Evolutionary conservation across 2,113 vertebrate genomes (phyloP).

Genomic region (Barnardius zonarius): DNA sequence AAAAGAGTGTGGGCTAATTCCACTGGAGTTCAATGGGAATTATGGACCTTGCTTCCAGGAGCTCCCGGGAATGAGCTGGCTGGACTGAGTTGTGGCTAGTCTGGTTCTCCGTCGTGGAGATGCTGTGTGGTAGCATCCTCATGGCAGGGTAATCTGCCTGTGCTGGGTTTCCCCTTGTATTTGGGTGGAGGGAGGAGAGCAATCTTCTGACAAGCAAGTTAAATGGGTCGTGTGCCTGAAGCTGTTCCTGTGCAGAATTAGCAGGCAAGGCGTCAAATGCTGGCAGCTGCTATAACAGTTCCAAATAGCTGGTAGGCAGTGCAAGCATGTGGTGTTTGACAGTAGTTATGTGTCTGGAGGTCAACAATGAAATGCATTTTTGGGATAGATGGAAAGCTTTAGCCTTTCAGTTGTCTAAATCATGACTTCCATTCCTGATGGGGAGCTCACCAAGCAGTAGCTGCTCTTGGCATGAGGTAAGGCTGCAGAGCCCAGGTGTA

Average conservation of each 20-base stretch:
- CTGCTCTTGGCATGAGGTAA: not conserved
- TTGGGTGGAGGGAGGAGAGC: not conserved
- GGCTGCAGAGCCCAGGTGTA: not conserved
- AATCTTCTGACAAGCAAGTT: not conserved
- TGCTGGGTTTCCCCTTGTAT: not conserved
- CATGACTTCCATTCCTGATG: not conserved
- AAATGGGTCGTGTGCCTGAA: not conserved
- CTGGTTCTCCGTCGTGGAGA: not conserved
- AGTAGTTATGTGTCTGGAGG: not conserved
- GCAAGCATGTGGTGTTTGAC: not conserved
- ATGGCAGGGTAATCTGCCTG: not conserved
- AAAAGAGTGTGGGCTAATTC: not conserved
- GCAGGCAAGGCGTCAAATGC: not conserved
- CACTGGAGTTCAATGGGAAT: not conserved
- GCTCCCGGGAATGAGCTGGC: not conserved
- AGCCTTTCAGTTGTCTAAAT: not conserved
- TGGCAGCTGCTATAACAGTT: not conserved
- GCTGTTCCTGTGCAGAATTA: not conserved
- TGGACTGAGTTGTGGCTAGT: not conserved
- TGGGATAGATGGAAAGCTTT: not conserved
- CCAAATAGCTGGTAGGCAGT: not conserved
- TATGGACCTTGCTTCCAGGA: accelerated
- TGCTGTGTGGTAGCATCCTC: not conserved
- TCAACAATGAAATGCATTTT: not conserved
- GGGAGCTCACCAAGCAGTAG: not conserved